A percentile compares a stretch with the other conserved stretches of the same genome.
These are phyloP conservation scores for Aotus griseimembra DNA, from an alignment of 2,797 vertebrate genomes.

Conservation along the genomic window DNA sequence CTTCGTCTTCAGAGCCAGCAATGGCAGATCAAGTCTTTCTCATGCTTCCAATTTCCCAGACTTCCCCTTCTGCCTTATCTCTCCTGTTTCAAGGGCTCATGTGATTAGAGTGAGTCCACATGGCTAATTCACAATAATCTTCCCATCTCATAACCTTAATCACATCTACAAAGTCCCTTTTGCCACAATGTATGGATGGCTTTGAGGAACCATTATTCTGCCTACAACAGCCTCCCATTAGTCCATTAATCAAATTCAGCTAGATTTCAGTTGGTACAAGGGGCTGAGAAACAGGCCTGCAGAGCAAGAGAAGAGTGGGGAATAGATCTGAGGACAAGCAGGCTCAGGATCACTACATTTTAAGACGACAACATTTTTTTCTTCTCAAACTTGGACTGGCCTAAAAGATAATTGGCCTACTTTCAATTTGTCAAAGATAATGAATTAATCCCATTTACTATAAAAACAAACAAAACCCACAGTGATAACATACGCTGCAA, in stretches of 20 bases:
- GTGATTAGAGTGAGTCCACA: not conserved
- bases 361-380: not conserved
- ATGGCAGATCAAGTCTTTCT: not conserved
- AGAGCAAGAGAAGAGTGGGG: not conserved
- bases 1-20: not conserved
- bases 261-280: not conserved
- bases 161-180: not conserved
- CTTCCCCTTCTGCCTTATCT: not conserved
- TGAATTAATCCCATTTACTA: not conserved
- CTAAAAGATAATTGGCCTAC: not conserved
- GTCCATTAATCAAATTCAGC: not conserved
- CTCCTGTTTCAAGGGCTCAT: not conserved
- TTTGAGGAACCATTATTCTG: not conserved
- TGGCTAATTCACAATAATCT: not conserved
- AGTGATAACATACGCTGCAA: not conserved
- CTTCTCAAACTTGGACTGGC: not conserved
- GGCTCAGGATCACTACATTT: not conserved
- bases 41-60: not conserved
- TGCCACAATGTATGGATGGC: not conserved
- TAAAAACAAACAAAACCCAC: not conserved
- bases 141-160: not conserved
- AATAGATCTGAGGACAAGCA: not conserved
- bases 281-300: not conserved
- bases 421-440: not conserved
- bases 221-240: not conserved